Percentiles rank a stretch among this genome's conserved stretches.
phyloP scores from a whole-genome alignment of 2,113 vertebrate genomes.

The Ptilorrhoa leucosticta region DNA sequence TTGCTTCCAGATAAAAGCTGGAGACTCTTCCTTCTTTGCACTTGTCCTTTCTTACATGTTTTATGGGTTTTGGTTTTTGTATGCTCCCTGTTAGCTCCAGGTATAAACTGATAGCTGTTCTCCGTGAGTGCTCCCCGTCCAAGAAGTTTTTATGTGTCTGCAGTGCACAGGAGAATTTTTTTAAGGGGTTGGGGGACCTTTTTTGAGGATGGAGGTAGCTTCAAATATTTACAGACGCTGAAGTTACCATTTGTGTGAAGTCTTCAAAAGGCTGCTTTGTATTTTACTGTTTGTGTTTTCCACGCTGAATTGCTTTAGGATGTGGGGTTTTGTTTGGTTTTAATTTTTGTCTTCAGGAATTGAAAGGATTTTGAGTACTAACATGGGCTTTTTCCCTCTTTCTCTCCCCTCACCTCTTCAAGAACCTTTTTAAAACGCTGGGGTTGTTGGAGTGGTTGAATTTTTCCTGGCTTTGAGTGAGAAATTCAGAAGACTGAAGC shows the following conservation, averaged over 20 bases:
- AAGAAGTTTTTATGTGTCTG: accelerated
- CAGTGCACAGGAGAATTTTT: background rate
- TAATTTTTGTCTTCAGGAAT: background rate
- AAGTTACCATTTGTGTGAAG: background rate
- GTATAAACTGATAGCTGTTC: accelerated
- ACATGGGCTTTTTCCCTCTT: background rate
- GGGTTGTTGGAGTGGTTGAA: slow-evolving; percentile 97
- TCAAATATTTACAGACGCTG: background rate
- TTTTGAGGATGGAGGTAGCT: background rate
- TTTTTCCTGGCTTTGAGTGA: slow-evolving; percentile 99
- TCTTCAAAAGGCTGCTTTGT: background rate
- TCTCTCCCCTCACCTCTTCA: background rate
- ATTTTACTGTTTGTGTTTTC: background rate
- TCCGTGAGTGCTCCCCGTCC: background rate
- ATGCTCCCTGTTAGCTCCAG: background rate
- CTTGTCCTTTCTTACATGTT: background rate
- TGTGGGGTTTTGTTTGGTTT: background rate
- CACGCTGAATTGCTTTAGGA: background rate
- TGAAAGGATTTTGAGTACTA: background rate
- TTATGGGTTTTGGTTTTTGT: background rate
- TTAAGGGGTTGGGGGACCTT: background rate
- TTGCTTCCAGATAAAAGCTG: background rate
- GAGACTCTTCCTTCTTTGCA: background rate
- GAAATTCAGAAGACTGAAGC: slow-evolving; percentile 99
- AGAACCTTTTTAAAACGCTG: slow-evolving; percentile 90